Evolutionary conservation across 2,888 invertebrate genomes (phyloP).

Genomic region (Conistra vaccinii): DNA sequence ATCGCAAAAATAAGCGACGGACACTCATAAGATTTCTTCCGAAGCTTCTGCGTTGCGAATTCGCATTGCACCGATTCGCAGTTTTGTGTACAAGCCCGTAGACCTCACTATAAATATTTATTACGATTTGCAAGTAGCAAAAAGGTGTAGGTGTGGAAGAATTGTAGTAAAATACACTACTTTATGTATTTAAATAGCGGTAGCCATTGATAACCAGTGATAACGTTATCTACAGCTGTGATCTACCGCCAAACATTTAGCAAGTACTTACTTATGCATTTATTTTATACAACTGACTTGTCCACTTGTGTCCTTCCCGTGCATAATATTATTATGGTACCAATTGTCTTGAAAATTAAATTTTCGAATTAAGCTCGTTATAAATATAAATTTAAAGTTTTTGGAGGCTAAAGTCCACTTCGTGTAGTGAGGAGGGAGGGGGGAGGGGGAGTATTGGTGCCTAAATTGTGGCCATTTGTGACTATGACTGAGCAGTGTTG

Average conservation of each 20-base stretch:
- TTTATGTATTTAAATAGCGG: neutral
- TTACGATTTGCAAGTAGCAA: neutral
- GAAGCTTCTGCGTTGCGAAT: no score
- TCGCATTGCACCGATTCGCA: no score
- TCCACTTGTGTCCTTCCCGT: conserved; percentile 57
- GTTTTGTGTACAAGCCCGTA: no score
- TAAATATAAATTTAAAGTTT: conserved; percentile 32
- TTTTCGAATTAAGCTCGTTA: conserved; percentile 59
- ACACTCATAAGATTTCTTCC: no score
- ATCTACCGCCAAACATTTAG: conserved; percentile 29
- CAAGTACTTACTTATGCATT: conserved; percentile 62
- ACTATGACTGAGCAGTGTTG: conserved; percentile 62
- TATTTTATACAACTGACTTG: conserved; percentile 59
- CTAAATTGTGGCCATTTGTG: conserved; percentile 57
- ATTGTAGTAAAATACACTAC: neutral
- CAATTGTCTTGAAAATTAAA: conserved; percentile 57
- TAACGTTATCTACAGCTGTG: conserved; percentile 3
- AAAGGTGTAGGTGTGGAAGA: neutral
- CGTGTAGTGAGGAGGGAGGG: conserved; percentile 17
- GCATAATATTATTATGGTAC: conserved; percentile 50
- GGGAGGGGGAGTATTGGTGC: conserved; percentile 45
- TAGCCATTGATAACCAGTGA: neutral
- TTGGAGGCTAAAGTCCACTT: conserved; percentile 36
- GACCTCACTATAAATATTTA: neutral
- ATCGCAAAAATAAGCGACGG: no score